Base-by-base conservation (phyloP, 2,113 vertebrate genomes). In the Scolopax mira region DNA sequence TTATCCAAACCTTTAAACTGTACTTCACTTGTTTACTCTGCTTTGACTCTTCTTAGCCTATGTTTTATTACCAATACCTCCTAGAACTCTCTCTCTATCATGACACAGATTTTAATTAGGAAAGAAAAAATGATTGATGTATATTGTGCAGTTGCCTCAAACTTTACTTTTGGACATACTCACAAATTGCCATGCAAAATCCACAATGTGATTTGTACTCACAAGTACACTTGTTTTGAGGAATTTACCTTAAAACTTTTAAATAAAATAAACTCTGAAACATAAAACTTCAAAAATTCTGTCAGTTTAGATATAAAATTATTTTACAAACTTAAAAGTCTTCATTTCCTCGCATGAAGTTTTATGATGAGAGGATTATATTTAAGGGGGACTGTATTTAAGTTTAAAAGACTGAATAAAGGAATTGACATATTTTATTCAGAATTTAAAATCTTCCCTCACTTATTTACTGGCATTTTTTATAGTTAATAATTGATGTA, bases 71-170 rank as follows among this genome's bases (percentile, higher is more conserved):
- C 30, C 49, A 42, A 4, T 64, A 24, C 12, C 2, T 35, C 25
- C 33, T 37, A 10, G 17, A 54, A 30, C 14, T n/a, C 10, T 13
- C 24, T 84, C 52, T 61, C 55, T 49, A 51, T 54, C 9, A 35
- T 31, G 28, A 49, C 15, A 35, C 1, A 52, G 23, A 19, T 62
- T 71, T 79, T 48, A 70, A 71, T 48, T 33, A 58, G 30, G 48
- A 93, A 83, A 48, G 18, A 65, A 74, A 79, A 61, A 48, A 18
- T 25, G 5, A 58, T n/a, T 18, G 25, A 60, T 9, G 13, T 58
- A 81, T 74, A 41, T 7, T 22, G 22, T 14, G 37, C 0, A 0
- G 31, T 10, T 48, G 6, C 9, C 19, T 79, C 35, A 51, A 70
- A 44, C 6, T 35, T 2, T 52, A 33, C 11, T 65, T 74, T 57